Evolutionary conservation across 2,797 vertebrate species (phyloP).

Genomic region (Platyrinchus mystaceus): DNA sequence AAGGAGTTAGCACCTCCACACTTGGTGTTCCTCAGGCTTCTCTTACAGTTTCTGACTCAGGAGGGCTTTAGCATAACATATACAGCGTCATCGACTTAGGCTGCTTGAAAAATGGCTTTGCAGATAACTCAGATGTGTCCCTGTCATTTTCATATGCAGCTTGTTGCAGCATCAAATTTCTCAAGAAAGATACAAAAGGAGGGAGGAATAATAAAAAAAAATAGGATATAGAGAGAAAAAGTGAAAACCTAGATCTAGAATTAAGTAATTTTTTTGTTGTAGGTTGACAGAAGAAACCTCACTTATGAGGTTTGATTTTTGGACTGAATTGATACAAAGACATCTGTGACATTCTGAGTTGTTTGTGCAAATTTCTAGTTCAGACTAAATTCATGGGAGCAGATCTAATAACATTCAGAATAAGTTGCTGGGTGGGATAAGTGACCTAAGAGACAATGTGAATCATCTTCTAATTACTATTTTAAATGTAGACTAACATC

Average conservation of each 20-base stretch:
- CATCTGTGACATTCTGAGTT: neutral
- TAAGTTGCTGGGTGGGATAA: neutral
- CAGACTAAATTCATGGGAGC: neutral
- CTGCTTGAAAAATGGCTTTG: neutral
- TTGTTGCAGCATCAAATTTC: neutral
- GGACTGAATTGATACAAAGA: neutral
- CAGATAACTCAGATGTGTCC: neutral
- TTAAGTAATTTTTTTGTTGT: neutral
- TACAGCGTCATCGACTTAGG: neutral
- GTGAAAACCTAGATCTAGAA: neutral
- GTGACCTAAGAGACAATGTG: neutral
- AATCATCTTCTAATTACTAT: conserved; percentile 24
- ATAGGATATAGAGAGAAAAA: fast-evolving
- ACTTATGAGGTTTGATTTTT: neutral
- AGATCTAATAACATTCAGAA: neutral
- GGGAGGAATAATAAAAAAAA: neutral
- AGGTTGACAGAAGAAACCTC: neutral
- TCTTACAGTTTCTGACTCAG: neutral
- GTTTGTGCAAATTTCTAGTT: neutral
- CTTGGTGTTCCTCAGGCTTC: neutral
- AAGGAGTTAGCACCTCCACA: neutral
- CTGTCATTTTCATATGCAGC: neutral
- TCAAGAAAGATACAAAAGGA: neutral
- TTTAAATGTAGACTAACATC: neutral
- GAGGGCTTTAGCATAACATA: neutral